Base-by-base conservation (phyloP, 2,888 invertebrate genomes). In the Drosophila differens region DNA sequence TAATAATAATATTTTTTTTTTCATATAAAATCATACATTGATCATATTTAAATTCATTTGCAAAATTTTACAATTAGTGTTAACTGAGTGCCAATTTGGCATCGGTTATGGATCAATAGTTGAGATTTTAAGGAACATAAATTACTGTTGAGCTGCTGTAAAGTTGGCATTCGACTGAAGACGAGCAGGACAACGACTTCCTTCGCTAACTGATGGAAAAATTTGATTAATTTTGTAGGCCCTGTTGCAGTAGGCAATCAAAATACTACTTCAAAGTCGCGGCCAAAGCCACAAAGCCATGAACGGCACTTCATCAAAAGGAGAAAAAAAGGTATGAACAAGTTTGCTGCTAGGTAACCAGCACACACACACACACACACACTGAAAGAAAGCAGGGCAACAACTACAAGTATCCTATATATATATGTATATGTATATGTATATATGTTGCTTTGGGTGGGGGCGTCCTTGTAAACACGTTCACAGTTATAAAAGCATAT, bases 401-500 rank as follows among this genome's bases (percentile, higher is more conserved):
- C 51, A 51, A 30, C 28, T 16, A 22, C 28, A 57, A n/a, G 57
- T 39, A 57, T 39, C 39, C 14, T 22, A 37, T 12, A 19, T 55
- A 44, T 19, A 37, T 57, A 30, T 19, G 19, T 37, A 28, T 28
- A 28, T 37, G 22, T 44, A 5, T 25, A 7, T 12, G 4, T 22
- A 25, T 25, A 28, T 16, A 10, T 51, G 9, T 58, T 41, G 41
- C 32, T 44, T 58, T 41, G 63, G 61, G 41, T 33, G 70, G 61
- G n/a, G 37, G 35, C 65, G 70, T 62, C 80, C 82, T 90, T 89
- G 88, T 80, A 80, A 85, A 78, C 85, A 82, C 85, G 89, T 81
- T 82, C 88, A 74, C 90, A 90, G 82, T 76, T 90, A 90, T 89
- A 89, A 90, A 89, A 90, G 91, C 91, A 80, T 90, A 90, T 88